phyloP scores from a whole-genome alignment of 2,113 vertebrate species.

The Podarcis muralis region DNA sequence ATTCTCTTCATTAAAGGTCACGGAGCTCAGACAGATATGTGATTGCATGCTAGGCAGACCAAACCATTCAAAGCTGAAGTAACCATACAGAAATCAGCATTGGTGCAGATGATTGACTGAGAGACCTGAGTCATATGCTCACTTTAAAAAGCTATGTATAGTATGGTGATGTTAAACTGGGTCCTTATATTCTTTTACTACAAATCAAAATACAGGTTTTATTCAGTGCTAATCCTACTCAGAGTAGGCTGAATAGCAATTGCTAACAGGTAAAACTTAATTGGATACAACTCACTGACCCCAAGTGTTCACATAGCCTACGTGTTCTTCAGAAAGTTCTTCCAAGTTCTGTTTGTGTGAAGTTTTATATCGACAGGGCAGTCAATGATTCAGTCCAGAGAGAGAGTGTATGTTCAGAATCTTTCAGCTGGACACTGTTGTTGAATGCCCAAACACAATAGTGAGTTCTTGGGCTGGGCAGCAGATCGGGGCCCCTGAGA shows the following conservation, averaged over 20 bases:
- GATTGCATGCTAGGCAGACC: not conserved
- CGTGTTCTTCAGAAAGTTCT: not conserved
- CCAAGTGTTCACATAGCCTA: not conserved
- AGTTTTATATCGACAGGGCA: not conserved
- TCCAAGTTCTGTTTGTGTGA: not conserved
- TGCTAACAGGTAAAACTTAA: no score
- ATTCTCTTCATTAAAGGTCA: not conserved
- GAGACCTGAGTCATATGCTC: not conserved
- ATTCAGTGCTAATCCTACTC: no score
- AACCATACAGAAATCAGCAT: not conserved
- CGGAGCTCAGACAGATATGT: not conserved
- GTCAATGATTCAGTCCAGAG: not conserved
- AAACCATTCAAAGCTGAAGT: not conserved
- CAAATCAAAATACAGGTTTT: not conserved
- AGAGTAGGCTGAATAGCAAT: no score
- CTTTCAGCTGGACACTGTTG: not conserved
- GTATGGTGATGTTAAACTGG: not conserved
- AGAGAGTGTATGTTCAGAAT: not conserved
- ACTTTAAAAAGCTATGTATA: not conserved
- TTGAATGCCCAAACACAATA: not conserved
- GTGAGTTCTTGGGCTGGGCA: no score
- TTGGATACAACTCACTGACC: no score
- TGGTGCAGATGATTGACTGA: not conserved
- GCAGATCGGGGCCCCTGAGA: no score
- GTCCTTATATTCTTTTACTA: not conserved